These are phyloP conservation scores for Heloderma charlesbogerti DNA, from an alignment of 2,113 vertebrate genomes.

Conservation along the genomic window DNA sequence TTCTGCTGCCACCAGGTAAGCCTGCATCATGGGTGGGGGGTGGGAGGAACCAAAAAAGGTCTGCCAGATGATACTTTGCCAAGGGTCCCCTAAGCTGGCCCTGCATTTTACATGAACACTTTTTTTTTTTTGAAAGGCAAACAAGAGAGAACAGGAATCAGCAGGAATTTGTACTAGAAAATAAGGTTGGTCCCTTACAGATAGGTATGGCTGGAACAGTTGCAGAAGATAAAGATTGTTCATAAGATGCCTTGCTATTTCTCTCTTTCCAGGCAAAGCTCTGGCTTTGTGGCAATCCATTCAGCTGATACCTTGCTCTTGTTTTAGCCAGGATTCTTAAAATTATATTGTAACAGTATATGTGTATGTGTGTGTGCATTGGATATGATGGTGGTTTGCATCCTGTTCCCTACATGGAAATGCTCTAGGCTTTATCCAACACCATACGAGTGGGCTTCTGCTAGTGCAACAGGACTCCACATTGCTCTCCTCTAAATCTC, in stretches of 20 bases:
- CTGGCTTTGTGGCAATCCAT: background rate
- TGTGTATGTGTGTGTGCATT: background rate
- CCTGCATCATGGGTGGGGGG: background rate
- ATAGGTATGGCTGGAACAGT: background rate
- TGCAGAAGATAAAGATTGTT: background rate
- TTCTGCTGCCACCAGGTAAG: background rate
- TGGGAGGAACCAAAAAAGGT: too few relatives aligned
- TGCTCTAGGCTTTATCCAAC: background rate
- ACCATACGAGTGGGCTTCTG: background rate
- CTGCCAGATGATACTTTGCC: background rate
- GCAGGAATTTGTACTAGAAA: background rate
- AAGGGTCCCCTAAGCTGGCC: background rate
- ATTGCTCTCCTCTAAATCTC: background rate
- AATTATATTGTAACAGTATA: background rate
- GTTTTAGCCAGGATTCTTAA: background rate
- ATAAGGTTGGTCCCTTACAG: background rate
- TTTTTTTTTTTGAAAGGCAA: background rate
- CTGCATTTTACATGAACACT: background rate
- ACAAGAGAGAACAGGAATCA: too few relatives aligned
- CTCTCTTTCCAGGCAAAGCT: background rate
- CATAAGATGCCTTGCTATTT: background rate
- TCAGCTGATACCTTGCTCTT: background rate
- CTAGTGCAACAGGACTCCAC: background rate
- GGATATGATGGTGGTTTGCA: background rate
- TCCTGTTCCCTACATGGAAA: background rate